phyloP scores from a whole-genome alignment of 2,888 invertebrate species.

The Dynastes grantii region DNA sequence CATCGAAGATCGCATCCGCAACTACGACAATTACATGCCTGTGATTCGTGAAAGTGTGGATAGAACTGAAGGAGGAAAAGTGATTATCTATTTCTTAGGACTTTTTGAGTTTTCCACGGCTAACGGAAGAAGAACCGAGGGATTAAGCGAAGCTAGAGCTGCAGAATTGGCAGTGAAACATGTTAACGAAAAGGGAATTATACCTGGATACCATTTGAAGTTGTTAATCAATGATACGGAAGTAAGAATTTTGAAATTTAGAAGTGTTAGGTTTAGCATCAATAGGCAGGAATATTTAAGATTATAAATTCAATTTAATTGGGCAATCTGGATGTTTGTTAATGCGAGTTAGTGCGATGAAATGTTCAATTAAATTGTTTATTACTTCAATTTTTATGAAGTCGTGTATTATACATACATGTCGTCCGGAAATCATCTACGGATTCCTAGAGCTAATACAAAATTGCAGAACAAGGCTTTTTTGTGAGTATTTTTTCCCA shows the following conservation, averaged over 20 bases:
- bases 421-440: no score
- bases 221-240: slow-evolving; percentile 89
- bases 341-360: no score
- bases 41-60: slow-evolving; percentile 19
- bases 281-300: no score
- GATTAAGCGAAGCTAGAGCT: slow-evolving; percentile 83
- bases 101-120: slow-evolving; percentile 84
- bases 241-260: slow-evolving; percentile 73
- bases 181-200: slow-evolving; percentile 80
- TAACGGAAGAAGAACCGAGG: slow-evolving; percentile 78
- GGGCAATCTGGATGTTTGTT: no score
- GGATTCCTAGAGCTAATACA: no score
- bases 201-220: slow-evolving; percentile 83
- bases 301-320: no score
- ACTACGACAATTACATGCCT: slow-evolving; percentile 48
- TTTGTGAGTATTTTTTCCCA: no score
- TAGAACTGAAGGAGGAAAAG: slow-evolving; percentile 20
- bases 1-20: slow-evolving; percentile 10
- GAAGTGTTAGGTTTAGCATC: neutral
- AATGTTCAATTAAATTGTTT: no score
- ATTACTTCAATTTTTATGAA: no score
- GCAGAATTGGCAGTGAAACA: slow-evolving; percentile 86
- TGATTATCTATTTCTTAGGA: slow-evolving; percentile 74
- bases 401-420: no score
- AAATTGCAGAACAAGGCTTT: no score